A percentile compares a stretch with the other conserved stretches of the same genome.
phyloP scores from a whole-genome alignment of 2,888 invertebrate species.

The Mimumesa dahlbomi region DNA sequence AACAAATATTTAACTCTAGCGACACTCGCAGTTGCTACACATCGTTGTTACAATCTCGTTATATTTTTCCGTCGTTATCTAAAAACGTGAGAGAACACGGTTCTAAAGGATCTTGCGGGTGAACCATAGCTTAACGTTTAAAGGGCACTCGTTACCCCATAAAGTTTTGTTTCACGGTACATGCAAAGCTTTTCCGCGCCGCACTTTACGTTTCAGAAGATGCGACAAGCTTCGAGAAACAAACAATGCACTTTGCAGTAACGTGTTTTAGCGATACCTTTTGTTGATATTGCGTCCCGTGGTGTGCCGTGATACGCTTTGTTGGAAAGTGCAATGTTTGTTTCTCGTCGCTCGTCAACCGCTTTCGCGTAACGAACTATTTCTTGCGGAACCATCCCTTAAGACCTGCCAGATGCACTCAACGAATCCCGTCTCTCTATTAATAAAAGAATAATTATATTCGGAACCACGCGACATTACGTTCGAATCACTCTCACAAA shows the following conservation, averaged over 20 bases:
- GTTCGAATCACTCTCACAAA: no score
- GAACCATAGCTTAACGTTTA: constrained; percentile 23
- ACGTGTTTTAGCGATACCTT: constrained; percentile 48
- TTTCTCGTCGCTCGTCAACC: constrained; percentile 33
- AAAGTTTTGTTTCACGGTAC: constrained; percentile 36
- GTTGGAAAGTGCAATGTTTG: constrained; percentile 45
- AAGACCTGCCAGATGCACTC: no score
- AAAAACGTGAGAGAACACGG: constrained; percentile 8
- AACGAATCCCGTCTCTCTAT: no score
- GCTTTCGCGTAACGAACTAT: neutral
- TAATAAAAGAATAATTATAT: no score
- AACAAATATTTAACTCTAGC: no score
- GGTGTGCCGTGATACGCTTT: constrained; percentile 38
- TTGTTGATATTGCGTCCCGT: constrained; percentile 13
- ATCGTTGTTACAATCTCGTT: no score
- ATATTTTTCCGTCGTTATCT: neutral
- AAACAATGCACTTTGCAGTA: constrained; percentile 53
- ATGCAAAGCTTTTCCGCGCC: constrained; percentile 22
- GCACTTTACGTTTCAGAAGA: constrained; percentile 27
- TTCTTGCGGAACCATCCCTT: no score
- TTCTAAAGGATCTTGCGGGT: constrained; percentile 7
- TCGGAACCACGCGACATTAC: no score
- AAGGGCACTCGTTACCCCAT: constrained; percentile 35
- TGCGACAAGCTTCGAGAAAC: constrained; percentile 40
- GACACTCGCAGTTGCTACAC: no score